Percentiles rank a stretch among this genome's conserved stretches.
Evolutionary conservation across 2,888 invertebrate species (phyloP).

Genomic region (Parthenolecanium corni): DNA sequence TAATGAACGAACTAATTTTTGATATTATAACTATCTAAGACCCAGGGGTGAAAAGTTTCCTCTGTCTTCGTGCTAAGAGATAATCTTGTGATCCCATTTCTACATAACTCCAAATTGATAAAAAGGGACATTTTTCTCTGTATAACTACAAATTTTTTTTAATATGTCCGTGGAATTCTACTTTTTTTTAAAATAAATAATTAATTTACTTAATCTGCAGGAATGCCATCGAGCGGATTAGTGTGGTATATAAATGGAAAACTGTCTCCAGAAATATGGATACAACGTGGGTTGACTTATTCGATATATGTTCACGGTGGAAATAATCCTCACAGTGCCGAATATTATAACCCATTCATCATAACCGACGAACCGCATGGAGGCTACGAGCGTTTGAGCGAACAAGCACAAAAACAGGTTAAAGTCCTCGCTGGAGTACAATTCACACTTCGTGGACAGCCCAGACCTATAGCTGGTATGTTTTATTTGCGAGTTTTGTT

Average conservation of each 20-base stretch:
- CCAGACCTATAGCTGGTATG: slow-evolving; percentile 60
- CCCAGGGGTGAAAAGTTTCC: no score
- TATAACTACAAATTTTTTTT: no score
- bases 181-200: no score
- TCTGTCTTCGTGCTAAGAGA: no score
- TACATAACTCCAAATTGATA: no score
- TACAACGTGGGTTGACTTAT: slow-evolving; percentile 74
- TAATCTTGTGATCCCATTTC: no score
- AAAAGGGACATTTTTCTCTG: no score
- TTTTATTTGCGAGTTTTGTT: neutral
- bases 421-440: slow-evolving; percentile 69
- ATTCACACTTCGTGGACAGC: slow-evolving; percentile 67
- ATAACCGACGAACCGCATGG: slow-evolving; percentile 76
- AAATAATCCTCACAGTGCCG: slow-evolving; percentile 74
- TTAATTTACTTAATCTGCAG: no score
- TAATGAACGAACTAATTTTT: no score
- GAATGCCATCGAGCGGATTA: slow-evolving; percentile 56
- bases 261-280: slow-evolving; percentile 73
- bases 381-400: slow-evolving; percentile 62
- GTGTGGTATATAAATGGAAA: slow-evolving; percentile 91
- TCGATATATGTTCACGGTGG: slow-evolving; percentile 71
- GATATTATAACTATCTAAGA: no score
- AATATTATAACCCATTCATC: slow-evolving; percentile 77
- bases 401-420: slow-evolving; percentile 56
- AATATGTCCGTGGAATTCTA: no score